Conservation (phyloP, 2,113 vertebrate species). For the Cebus imitator region DNA sequence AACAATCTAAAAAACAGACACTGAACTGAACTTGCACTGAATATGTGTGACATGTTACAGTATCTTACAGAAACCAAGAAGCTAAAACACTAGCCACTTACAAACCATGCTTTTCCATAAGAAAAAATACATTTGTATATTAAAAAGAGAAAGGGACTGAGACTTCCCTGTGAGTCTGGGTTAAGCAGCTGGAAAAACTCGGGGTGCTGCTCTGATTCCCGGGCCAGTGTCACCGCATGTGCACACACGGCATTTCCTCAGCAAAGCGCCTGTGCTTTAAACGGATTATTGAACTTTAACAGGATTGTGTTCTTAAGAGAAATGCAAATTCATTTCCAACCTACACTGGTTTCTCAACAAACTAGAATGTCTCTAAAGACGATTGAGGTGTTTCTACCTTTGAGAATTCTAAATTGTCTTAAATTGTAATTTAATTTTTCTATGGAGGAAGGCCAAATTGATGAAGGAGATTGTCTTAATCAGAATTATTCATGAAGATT, state of each 20-base stretch:
- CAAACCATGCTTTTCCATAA: neutral
- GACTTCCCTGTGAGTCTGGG: neutral
- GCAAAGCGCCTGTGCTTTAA: neutral
- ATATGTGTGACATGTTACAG: neutral
- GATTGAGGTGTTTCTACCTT: neutral
- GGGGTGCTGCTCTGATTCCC: neutral
- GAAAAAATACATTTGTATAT: neutral
- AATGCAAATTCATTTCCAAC: slow-evolving; percentile 26
- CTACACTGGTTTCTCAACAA: neutral
- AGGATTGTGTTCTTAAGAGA: neutral
- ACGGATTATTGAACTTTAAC: neutral
- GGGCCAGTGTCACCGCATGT: neutral
- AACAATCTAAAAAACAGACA: neutral
- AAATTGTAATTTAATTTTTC: slow-evolving; percentile 17
- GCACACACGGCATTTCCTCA: neutral
- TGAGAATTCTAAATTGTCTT: neutral
- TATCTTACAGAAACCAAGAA: neutral
- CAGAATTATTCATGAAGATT: neutral
- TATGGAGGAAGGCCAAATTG: neutral
- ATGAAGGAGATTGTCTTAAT: neutral
- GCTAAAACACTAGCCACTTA: neutral
- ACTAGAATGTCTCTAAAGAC: neutral
- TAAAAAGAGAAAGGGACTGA: neutral
- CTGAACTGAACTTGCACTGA: neutral
- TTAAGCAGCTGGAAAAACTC: neutral